Evolutionary conservation across 2,888 invertebrate genomes (phyloP).

Genomic region (Meliscaeva auricollis): DNA sequence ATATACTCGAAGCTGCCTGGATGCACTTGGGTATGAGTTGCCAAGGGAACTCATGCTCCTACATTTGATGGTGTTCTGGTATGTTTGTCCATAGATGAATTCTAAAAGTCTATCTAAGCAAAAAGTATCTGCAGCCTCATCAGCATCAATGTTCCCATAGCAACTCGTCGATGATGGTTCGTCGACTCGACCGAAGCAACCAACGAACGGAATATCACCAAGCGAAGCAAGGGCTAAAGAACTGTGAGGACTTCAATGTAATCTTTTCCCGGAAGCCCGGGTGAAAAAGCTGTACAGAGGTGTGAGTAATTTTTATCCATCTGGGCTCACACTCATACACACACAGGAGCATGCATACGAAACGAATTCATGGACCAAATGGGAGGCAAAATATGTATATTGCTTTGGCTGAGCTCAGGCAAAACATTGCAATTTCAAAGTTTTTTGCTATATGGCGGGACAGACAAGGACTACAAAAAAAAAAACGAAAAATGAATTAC

Average conservation of each 20-base stretch:
- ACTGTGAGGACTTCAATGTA: constrained; percentile 63
- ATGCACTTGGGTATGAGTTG: constrained; percentile 16
- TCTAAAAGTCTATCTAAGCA: constrained; percentile 72
- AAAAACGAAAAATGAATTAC: constrained; percentile 28
- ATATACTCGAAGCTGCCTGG: neutral
- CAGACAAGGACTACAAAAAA: constrained; percentile 43
- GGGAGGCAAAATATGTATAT: constrained; percentile 57
- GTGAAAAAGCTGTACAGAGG: constrained; percentile 3
- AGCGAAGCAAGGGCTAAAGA: constrained; percentile 15
- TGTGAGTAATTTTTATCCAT: constrained; percentile 67
- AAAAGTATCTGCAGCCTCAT: constrained; percentile 68
- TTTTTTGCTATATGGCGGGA: constrained; percentile 34
- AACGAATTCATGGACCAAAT: constrained; percentile 60
- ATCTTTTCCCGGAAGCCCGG: constrained; percentile 67
- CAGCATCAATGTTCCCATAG: constrained; percentile 53
- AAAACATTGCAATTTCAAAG: constrained; percentile 57
- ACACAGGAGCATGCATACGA: constrained; percentile 53
- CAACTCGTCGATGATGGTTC: constrained; percentile 25
- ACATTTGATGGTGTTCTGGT: neutral
- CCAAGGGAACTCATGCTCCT: constrained; percentile 1
- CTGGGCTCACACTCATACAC: constrained; percentile 32
- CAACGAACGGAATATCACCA: neutral
- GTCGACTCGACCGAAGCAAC: constrained; percentile 10
- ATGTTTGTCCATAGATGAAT: constrained; percentile 68
- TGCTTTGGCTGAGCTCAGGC: constrained; percentile 31